Conservation (phyloP, 2,113 vertebrate genomes). For the Lichenostomus cassidix region DNA sequence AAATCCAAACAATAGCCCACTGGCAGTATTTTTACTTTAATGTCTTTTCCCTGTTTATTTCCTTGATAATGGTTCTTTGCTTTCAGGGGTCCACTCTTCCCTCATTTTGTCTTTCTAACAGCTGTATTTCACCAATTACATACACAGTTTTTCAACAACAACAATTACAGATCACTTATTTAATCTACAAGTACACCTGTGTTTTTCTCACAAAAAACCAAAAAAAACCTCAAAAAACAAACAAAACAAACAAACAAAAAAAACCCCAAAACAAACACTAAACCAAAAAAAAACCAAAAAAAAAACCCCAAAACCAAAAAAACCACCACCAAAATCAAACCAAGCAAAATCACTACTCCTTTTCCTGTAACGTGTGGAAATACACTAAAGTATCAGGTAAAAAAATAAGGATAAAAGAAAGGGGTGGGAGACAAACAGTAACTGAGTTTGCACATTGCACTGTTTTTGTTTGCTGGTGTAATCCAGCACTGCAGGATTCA, state of each 20-base stretch:
- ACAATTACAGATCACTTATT: neutral
- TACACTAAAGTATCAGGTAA: neutral
- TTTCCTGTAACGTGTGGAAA: neutral
- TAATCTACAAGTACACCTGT: neutral
- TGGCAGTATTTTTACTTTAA: neutral
- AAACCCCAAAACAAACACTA: neutral
- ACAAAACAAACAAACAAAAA: neutral
- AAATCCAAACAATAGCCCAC: neutral
- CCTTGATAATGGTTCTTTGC: neutral
- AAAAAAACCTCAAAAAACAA: neutral
- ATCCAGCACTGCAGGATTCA: neutral
- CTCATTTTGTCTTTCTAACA: neutral
- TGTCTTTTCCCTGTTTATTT: neutral
- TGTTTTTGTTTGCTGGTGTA: neutral
- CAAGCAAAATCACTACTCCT: neutral
- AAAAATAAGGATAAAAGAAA: neutral
- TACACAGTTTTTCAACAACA: neutral
- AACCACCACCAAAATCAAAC: neutral
- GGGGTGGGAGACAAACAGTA: neutral
- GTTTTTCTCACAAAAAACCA: neutral
- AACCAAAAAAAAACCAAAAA: neutral
- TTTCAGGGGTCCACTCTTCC: neutral
- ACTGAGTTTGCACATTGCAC: neutral
- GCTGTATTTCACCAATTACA: neutral
- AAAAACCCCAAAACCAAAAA: neutral